These are phyloP conservation scores for Cotesia typhae DNA, from an alignment of 1,140 invertebrate species.

Conservation along the genomic window DNA sequence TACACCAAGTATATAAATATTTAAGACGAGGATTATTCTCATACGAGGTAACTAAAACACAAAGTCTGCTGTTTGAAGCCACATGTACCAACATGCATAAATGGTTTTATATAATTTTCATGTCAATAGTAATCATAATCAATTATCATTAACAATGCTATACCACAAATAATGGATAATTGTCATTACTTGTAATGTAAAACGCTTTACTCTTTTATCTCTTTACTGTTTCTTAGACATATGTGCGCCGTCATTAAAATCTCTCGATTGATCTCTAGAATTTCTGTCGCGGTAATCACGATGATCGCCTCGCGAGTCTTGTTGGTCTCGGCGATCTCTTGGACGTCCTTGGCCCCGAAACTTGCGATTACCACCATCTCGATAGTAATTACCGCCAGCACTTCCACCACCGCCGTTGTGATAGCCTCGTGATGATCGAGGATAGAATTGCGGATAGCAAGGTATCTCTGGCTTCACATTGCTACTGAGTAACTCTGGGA, in stretches of 20 bases:
- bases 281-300: conserved; percentile 55
- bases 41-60: conserved; percentile 36
- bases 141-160: conserved; percentile 6
- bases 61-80: conserved; percentile 37
- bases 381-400: conserved; percentile 46
- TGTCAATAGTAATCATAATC: conserved; percentile 19
- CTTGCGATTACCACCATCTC: conserved; percentile 55
- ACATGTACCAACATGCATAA: conserved; percentile 24
- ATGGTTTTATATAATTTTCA: too few species aligned
- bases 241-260: conserved; percentile 39
- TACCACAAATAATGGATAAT: conserved; percentile 13
- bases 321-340: conserved; percentile 51
- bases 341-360: conserved; percentile 54
- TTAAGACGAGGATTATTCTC: conserved; percentile 4
- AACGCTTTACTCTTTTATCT: conserved; percentile 11
- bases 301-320: conserved; percentile 49
- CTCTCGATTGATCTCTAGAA: conserved; percentile 47
- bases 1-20: background rate
- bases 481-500: conserved; percentile 58
- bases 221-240: conserved; percentile 38
- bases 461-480: conserved; percentile 46
- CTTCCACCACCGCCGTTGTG: conserved; percentile 35
- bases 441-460: conserved; percentile 52
- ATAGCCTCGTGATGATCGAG: conserved; percentile 48
- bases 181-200: background rate